These are phyloP conservation scores for Bursaphelenchus okinawaensis DNA, from an alignment of 2,888 invertebrate species.

Conservation along the genomic window DNA sequence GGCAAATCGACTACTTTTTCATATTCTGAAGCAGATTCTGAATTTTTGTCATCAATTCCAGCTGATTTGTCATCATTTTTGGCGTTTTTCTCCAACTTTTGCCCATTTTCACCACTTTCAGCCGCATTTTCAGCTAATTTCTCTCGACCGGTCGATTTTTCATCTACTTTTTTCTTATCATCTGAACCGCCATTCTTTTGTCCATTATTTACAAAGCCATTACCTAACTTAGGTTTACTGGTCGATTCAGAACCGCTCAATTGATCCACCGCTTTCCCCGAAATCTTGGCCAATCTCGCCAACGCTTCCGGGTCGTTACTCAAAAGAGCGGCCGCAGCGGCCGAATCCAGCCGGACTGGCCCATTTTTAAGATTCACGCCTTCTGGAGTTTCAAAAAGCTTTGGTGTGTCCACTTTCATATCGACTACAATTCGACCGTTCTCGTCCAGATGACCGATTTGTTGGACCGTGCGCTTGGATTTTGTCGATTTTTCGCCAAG, in stretches of 20 bases:
- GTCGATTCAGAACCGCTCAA: background rate
- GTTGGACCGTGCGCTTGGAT: background rate
- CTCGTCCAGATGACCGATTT: background rate
- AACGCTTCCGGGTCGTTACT: background rate
- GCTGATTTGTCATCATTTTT: too few relatives aligned
- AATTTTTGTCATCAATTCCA: too few relatives aligned
- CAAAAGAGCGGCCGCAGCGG: background rate
- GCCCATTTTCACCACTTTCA: background rate
- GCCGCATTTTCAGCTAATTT: too few relatives aligned
- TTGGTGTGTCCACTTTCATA: background rate
- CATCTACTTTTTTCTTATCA: too few relatives aligned
- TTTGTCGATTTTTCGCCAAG: too few relatives aligned
- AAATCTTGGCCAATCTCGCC: background rate
- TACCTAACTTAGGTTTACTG: too few relatives aligned
- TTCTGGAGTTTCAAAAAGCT: background rate
- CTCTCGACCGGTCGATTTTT: background rate
- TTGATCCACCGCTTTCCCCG: background rate
- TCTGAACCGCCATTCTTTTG: too few relatives aligned
- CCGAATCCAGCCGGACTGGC: background rate
- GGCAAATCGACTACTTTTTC: background rate
- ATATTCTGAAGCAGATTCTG: too few relatives aligned
- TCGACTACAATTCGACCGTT: background rate
- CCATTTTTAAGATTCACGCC: background rate
- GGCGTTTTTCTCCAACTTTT: too few relatives aligned
- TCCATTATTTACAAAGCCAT: too few relatives aligned